Conservation (phyloP, 2,888 invertebrate genomes). For the Drosophila setosimentum region DNA sequence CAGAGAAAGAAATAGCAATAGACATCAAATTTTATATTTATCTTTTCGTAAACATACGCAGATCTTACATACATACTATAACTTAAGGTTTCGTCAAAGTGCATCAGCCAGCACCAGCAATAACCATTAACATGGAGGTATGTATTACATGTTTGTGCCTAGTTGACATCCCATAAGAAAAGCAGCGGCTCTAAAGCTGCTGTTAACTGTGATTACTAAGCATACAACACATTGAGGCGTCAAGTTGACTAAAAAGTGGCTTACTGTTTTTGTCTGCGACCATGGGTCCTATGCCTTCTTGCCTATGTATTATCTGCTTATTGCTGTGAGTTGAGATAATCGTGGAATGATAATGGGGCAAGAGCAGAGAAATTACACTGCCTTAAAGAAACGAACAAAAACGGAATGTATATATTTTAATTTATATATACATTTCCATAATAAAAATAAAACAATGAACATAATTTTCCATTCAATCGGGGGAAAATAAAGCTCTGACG, state of each 20-base stretch:
- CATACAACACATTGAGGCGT: too few relatives aligned
- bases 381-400: background rate
- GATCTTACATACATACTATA: background rate
- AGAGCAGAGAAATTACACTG: background rate
- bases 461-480: background rate
- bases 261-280: background rate
- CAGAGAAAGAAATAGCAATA: background rate
- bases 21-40: background rate
- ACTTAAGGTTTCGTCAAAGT: background rate
- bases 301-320: background rate
- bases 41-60: background rate
- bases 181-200: background rate
- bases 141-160: background rate
- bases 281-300: background rate
- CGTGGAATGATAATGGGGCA: background rate
- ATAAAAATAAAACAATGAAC: background rate
- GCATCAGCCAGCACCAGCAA: background rate
- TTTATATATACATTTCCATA: background rate
- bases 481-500: background rate
- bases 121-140: background rate
- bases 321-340: background rate
- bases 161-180: background rate
- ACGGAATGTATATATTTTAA: background rate
- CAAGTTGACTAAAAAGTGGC: background rate
- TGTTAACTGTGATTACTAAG: background rate